phyloP scores from a whole-genome alignment of 2,797 vertebrate species.

The Enteromius anoplus region DNA sequence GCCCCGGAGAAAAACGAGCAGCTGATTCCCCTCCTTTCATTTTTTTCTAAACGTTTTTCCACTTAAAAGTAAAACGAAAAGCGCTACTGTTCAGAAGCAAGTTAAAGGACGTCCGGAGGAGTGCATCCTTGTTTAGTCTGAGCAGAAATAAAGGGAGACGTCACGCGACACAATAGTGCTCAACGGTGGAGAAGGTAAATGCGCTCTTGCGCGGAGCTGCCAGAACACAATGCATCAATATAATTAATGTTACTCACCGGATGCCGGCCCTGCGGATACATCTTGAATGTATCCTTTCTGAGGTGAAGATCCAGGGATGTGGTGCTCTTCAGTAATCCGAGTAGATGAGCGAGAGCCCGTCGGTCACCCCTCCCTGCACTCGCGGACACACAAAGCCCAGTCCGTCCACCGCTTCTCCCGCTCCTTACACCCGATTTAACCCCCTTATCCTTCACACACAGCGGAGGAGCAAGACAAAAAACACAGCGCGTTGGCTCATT shows the following conservation, averaged over 20 bases:
- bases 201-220: constrained; percentile 37
- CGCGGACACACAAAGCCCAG: constrained; percentile 75
- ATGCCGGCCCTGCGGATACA: constrained; percentile 97
- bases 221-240: constrained; percentile 29
- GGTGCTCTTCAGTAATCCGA: constrained; percentile 66
- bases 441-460: constrained; percentile 61
- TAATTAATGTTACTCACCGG: constrained; percentile 82
- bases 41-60: background rate
- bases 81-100: background rate
- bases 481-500: constrained; percentile 46
- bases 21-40: background rate
- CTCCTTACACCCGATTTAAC: constrained; percentile 41
- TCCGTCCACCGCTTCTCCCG: constrained; percentile 62
- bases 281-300: constrained; percentile 73
- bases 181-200: constrained; percentile 62
- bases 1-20: constrained; percentile 56
- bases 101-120: background rate
- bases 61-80: background rate
- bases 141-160: constrained; percentile 15
- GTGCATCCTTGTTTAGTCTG: constrained; percentile 29
- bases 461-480: constrained; percentile 59
- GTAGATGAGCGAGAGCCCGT: constrained; percentile 72
- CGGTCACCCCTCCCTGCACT: constrained; percentile 71
- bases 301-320: constrained; percentile 66
- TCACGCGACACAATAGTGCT: constrained; percentile 59